These are phyloP conservation scores for Rhabditoides inermis DNA, from an alignment of 2,888 invertebrate species.

Conservation along the genomic window DNA sequence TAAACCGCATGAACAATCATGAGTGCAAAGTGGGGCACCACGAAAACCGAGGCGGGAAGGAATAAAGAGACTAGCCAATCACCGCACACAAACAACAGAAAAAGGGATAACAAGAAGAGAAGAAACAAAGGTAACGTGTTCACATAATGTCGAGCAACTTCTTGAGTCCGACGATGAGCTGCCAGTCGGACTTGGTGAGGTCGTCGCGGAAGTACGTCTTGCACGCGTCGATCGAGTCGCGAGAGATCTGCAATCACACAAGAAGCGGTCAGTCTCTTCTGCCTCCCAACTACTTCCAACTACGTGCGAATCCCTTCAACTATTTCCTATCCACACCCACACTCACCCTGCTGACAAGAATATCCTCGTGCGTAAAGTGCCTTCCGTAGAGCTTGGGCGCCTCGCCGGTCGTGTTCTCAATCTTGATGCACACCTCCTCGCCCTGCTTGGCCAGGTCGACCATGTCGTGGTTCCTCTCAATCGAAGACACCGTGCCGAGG, in stretches of 20 bases:
- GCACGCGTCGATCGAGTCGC: conserved; percentile 96
- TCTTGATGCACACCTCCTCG: conserved; percentile 67
- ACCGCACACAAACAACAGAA: no score
- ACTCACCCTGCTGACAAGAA: conserved; percentile 72
- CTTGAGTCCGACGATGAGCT: conserved; percentile 93
- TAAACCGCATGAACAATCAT: no score
- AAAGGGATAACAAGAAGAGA: no score
- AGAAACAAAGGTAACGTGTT: no score
- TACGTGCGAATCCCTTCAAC: no score
- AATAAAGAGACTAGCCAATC: no score
- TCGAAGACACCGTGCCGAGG: conserved; percentile 83
- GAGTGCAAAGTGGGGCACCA: no score
- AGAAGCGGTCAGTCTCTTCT: no score
- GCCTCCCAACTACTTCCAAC: no score
- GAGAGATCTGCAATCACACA: conserved; percentile 80
- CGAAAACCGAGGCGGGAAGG: no score
- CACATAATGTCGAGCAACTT: conserved; percentile 87
- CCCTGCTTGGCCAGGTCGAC: conserved; percentile 90
- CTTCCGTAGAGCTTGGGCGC: conserved; percentile 96
- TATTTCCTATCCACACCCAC: no score
- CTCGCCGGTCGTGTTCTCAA: conserved; percentile 92
- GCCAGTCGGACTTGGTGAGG: conserved; percentile 91
- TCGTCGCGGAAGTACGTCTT: conserved; percentile 98
- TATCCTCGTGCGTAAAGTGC: conserved; percentile 92
- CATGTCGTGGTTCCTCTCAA: conserved; percentile 88